Conservation (phyloP, 1,140 invertebrate species). For the Lepidurus apus region DNA sequence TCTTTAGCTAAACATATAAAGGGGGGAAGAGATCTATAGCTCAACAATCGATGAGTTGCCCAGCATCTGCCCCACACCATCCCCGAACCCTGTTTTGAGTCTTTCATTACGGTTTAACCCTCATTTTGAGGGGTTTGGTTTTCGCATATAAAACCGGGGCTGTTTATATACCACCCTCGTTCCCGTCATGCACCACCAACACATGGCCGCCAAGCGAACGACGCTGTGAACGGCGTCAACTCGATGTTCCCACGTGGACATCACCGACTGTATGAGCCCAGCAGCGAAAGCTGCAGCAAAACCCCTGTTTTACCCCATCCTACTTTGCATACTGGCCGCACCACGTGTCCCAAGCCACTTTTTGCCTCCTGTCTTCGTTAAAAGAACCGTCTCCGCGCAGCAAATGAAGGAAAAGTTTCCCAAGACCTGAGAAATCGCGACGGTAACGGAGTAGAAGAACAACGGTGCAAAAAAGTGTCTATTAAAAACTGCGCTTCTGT, state of each 20-base stretch:
- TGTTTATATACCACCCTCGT: neutral
- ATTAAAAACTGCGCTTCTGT: too few species aligned
- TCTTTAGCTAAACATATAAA: too few species aligned
- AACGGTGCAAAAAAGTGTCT: too few species aligned
- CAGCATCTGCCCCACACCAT: too few species aligned
- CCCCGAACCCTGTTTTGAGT: too few species aligned
- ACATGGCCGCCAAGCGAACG: neutral
- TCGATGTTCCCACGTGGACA: slow-evolving; percentile 8
- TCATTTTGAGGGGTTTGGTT: neutral
- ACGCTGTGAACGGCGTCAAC: slow-evolving; percentile 16
- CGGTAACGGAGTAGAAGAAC: too few species aligned
- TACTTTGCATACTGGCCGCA: slow-evolving; percentile 3
- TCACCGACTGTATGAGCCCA: neutral
- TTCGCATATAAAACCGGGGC: neutral
- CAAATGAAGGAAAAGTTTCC: neutral
- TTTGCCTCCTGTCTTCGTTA: neutral
- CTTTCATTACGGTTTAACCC: neutral
- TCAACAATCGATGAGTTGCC: too few species aligned
- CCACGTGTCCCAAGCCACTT: slow-evolving; percentile 5
- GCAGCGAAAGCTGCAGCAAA: neutral
- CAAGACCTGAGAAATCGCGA: too few species aligned
- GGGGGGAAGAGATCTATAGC: too few species aligned
- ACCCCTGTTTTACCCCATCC: neutral
- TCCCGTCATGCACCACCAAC: slow-evolving; percentile 9
- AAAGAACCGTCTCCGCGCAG: neutral